Base-by-base conservation (phyloP, 2,888 invertebrate genomes). In the Trichopoda pennipes region DNA sequence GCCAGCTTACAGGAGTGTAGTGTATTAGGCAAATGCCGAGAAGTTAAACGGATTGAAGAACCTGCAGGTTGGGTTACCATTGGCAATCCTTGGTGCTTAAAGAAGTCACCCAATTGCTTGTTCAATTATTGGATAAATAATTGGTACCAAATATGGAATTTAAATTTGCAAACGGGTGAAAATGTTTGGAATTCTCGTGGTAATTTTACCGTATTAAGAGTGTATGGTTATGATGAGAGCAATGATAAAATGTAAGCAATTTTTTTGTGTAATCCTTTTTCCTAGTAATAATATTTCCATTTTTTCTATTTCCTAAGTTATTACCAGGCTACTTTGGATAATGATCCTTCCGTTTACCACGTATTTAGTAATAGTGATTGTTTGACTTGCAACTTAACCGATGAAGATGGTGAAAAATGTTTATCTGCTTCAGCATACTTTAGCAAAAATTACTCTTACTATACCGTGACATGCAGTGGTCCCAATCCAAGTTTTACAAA, bases 61-160 rank as follows among this genome's bases (percentile, higher is more conserved):
- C 90, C 92, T 0, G 91, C 93, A 0, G 96, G 96, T 1, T 96
- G 96, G 96, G 91, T 96, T 7, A 93, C 93, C 28, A 92, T 94
- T 0, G 90, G 91, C 10, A 90, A 92, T 0, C 94, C 95, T 6
- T 85, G 82, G 19, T 91, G 91, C 74, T 76, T 87, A 10, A 77
- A 81, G 21, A 78, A 56, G 19, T 88, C 87, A 6, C 61, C 76
- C 3, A 88, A 84, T 68, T 91, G 91, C 44, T 69, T 89, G 8
- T 88, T 91, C 32, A 85, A 77, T 6, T 86, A 91, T 75, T 92
- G 93, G 85, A 92, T 92, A 6, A 90, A 89, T 64, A 91, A 92
- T 84, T 93, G 92, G 89, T 85, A 86, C 72, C 90, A 92, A 84
- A 86, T 90, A 44, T 91, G 91, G 91, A 90, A 90, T 60, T 84